phyloP scores from a whole-genome alignment of 1,140 invertebrate species.

The Danaus plexippus region DNA sequence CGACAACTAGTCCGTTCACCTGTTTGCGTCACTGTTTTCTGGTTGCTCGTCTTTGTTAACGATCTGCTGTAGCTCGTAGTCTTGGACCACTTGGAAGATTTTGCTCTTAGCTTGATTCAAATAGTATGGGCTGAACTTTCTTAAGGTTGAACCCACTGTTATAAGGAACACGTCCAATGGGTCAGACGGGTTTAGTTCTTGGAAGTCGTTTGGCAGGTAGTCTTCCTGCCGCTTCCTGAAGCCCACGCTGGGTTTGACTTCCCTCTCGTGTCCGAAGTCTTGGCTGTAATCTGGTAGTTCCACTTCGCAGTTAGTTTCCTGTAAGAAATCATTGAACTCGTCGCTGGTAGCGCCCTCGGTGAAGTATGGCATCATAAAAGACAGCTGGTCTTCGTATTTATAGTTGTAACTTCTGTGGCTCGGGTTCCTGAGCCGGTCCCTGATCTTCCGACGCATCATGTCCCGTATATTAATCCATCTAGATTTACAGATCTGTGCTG shows the following conservation, averaged over 20 bases:
- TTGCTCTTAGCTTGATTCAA: slow-evolving; percentile 61
- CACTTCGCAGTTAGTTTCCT: slow-evolving; percentile 31
- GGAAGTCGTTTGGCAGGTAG: slow-evolving; percentile 34
- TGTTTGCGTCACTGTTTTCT: slow-evolving; percentile 26
- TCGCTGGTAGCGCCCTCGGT: slow-evolving; percentile 31
- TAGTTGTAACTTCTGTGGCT: slow-evolving; percentile 40
- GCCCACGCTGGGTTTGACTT: slow-evolving; percentile 17
- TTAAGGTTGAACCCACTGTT: slow-evolving; percentile 49
- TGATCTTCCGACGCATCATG: slow-evolving; percentile 51
- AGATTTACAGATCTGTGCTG: slow-evolving; percentile 50
- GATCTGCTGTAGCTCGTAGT: slow-evolving; percentile 59
- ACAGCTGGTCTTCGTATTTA: slow-evolving; percentile 52
- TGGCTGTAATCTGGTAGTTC: slow-evolving; percentile 27
- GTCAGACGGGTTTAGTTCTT: slow-evolving; percentile 46
- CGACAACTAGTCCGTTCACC: too few species aligned
- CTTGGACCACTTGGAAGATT: slow-evolving; percentile 60
- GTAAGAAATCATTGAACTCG: slow-evolving; percentile 39
- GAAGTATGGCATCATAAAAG: slow-evolving; percentile 53
- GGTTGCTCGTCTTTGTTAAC: slow-evolving; percentile 42
- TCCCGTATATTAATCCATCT: slow-evolving; percentile 59
- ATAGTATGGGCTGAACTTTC: slow-evolving; percentile 54
- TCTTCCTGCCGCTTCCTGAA: slow-evolving; percentile 22
- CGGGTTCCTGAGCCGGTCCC: slow-evolving; percentile 37
- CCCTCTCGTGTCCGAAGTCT: slow-evolving; percentile 26
- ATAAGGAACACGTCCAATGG: slow-evolving; percentile 53